Evolutionary conservation across 2,888 invertebrate species (phyloP), one percentile per base, ranked within the genome.

Genomic region (Pimpla rufipes): DNA sequence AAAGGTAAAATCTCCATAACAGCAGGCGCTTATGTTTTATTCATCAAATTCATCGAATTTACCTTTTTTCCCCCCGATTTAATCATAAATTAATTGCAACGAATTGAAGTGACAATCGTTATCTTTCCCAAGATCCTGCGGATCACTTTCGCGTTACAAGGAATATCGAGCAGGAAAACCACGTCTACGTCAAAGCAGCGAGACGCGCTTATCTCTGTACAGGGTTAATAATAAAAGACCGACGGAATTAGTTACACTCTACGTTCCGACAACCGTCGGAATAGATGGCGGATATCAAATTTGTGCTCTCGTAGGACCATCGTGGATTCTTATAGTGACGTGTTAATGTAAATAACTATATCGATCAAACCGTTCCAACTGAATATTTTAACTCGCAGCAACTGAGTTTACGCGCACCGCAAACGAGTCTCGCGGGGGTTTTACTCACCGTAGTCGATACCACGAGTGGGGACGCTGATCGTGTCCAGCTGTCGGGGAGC

Each of bases 221-320:
- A 62, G 0, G 13, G 8, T 21, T 59, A 29, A 59, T 45, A 23
- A 59, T 45, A 35, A 59, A 59, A 73, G 57, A 59, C 16, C 45
- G 71, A 73, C 71, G 71, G 71, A 73, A 57, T 73, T 42, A 59
- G 21, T 71, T 57, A 42, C 23, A 23, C 42, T 40, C 11, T 55
- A 37, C 13, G 11, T 23, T 37, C 50, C 16, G 52, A 68, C 11
- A 23, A 16, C 11, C 2, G 16, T 42, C 55, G 71, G 18, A 55
- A 70, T 70, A 10, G 40, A 55, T 71, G 23, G 23, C 57, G n/a
- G 23, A 55, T 71, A 71, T 71, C 40, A 55, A 55, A 71, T 42
- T 71, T 71, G 71, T 57, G 71, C 71, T 57, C 45, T 71, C 71
- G 71, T 71, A 42, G 57, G 55, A 45, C 42, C n/a, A 23, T 57